These are phyloP conservation scores for Parelbella ahira DNA, from an alignment of 2,888 invertebrate genomes.

Conservation along the genomic window DNA sequence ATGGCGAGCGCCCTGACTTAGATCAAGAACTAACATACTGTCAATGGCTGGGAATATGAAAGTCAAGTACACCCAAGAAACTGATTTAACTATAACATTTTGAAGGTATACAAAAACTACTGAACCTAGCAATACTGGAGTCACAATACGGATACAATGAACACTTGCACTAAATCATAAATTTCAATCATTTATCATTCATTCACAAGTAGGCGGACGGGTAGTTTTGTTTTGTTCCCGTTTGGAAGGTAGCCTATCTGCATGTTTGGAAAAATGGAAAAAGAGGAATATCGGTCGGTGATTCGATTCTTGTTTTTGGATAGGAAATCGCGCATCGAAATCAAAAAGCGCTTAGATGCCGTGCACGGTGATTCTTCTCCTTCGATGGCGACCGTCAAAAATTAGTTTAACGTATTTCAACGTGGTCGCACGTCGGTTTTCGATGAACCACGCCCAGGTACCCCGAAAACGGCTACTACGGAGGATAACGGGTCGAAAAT, in stretches of 20 bases:
- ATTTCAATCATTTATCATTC: too few relatives aligned
- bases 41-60: too few relatives aligned
- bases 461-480: slow-evolving; percentile 26
- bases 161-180: too few relatives aligned
- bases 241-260: too few relatives aligned
- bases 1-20: slow-evolving; percentile 5
- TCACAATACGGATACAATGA: too few relatives aligned
- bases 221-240: too few relatives aligned
- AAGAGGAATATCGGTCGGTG: slow-evolving; percentile 32
- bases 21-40: too few relatives aligned
- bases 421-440: slow-evolving; percentile 31
- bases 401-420: slow-evolving; percentile 30
- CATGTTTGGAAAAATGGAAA: slow-evolving; percentile 32
- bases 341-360: slow-evolving; percentile 26
- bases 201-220: too few relatives aligned
- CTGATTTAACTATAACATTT: too few relatives aligned
- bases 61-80: too few relatives aligned
- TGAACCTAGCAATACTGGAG: too few relatives aligned
- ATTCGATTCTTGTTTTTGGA: slow-evolving; percentile 32
- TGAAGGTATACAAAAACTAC: too few relatives aligned
- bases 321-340: slow-evolving; percentile 31
- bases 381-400: slow-evolving; percentile 26
- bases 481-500: slow-evolving; percentile 23
- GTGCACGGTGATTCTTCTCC: slow-evolving; percentile 6
- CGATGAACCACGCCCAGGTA: slow-evolving; percentile 30